phyloP scores from a whole-genome alignment of 2,113 vertebrate species.

The Catharus minimus region DNA sequence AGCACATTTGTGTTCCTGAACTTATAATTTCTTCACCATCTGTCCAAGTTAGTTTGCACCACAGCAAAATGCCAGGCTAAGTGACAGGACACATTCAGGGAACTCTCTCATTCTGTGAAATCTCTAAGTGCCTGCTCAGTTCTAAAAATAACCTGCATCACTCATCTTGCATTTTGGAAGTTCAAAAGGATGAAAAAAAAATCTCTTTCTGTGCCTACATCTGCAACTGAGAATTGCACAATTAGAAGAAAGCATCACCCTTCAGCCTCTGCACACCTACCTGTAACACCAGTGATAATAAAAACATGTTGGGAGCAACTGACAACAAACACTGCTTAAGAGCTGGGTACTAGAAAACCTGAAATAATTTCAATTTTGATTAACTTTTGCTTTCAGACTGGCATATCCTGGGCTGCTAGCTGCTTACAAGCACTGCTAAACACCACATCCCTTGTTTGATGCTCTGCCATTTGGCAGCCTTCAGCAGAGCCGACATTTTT shows the following conservation, averaged over 20 bases:
- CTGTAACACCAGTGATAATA: background rate
- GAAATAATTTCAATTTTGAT: background rate
- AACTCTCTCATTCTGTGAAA: constrained; percentile 31
- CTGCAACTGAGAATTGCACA: background rate
- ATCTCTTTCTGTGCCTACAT: background rate
- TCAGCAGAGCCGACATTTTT: background rate
- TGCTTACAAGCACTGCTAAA: constrained; percentile 2
- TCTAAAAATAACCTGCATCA: constrained; percentile 34
- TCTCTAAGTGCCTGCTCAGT: background rate
- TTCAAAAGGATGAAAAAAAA: background rate
- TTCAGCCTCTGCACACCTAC: background rate
- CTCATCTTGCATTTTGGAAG: background rate
- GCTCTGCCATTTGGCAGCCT: constrained; percentile 25
- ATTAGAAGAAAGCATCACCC: background rate
- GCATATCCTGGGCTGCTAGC: background rate
- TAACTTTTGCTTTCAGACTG: background rate
- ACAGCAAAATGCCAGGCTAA: background rate
- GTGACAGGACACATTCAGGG: constrained; percentile 40
- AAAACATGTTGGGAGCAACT: background rate
- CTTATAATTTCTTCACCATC: constrained; percentile 36
- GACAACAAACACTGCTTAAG: background rate
- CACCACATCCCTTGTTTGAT: background rate
- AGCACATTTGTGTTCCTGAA: constrained; percentile 26
- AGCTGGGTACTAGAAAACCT: background rate
- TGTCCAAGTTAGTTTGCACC: constrained; percentile 15